Evolutionary conservation across 2,113 vertebrate genomes (phyloP), one percentile per base, ranked within the genome.

Genomic region (Urocolius indicus): DNA sequence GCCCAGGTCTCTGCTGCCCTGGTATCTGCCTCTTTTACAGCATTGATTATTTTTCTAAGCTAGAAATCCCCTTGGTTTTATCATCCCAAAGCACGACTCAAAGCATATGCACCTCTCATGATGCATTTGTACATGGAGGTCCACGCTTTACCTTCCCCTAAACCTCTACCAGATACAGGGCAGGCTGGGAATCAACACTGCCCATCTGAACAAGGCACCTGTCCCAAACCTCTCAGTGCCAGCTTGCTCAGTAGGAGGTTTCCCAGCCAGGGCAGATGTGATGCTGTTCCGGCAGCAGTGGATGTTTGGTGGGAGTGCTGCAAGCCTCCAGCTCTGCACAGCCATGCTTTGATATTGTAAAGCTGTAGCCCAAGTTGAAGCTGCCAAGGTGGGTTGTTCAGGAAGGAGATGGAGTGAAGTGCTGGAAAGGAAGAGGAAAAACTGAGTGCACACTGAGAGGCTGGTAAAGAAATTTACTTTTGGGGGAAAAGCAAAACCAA

Each of bases 281-380:
- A 2, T 19, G 26, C 63, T 29, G 18, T 20, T 19, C 19, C 6
- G 45, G 66, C 77, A 66, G 91, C 74, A 16, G 22, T 1, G 48
- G 32, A 2, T 9, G 11, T 38, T 46, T 13, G 36, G 48, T 14
- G 49, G 55, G 55, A 80, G 45, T 6, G 0, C 49, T 11, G 41
- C 2, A 8, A 38, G 34, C 38, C 45, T 86, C 58, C 38, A 65
- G 58, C 71, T 48, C 58, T 1, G 32, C 2, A 6, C 57, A 52
- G 71, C 19, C 45, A 4, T 1, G 0, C 13, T 24, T 6, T 16
- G 57, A 52, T 1, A 72, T 0, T 0, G 10, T 36, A 59, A 29
- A 32, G 85, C 62, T 62, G 65, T 2, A 43, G 55, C 43, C 51
- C 77, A 36, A 84, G 34, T 2, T 32, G 66, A 65, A 79, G 36